Percentiles rank a stretch among this genome's conserved stretches.
These are phyloP conservation scores for Antennarius maculatus DNA, from an alignment of 2,797 vertebrate genomes.

Conservation along the genomic window DNA sequence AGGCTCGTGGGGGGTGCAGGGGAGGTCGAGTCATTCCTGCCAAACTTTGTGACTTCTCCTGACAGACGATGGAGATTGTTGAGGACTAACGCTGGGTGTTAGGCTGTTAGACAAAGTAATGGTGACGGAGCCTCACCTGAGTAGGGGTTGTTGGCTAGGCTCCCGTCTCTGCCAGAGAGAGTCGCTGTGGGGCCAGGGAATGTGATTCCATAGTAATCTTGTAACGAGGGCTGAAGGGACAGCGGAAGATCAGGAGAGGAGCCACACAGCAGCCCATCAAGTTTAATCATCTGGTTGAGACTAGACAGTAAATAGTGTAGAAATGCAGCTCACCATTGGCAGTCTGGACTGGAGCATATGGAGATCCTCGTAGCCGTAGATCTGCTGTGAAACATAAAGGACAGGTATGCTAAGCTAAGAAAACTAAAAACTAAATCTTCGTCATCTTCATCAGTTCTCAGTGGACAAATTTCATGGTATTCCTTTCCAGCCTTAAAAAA, in stretches of 20 bases:
- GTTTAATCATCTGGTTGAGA: not conserved
- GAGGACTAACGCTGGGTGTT: slow-evolving; percentile 1
- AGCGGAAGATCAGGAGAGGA: slow-evolving; percentile 18
- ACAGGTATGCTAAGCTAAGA: not conserved
- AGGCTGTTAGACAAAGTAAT: not conserved
- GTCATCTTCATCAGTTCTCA: not conserved
- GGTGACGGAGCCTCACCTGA: slow-evolving; percentile 84
- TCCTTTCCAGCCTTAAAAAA: not conserved
- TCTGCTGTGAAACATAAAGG: slow-evolving; percentile 81
- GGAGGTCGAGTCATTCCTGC: slow-evolving; percentile 93
- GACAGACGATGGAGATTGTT: slow-evolving; percentile 9
- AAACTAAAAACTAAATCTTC: not conserved
- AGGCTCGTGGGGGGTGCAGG: slow-evolving; percentile 90
- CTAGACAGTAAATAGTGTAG: not conserved
- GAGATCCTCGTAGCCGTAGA: slow-evolving; percentile 97
- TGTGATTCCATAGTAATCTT: slow-evolving; percentile 99
- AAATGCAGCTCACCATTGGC: slow-evolving; percentile 87
- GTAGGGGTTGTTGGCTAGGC: slow-evolving; percentile 92
- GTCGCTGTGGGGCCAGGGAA: slow-evolving; percentile 91
- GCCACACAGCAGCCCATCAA: not conserved
- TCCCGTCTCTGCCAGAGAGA: slow-evolving; percentile 91
- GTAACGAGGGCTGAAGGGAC: slow-evolving; percentile 69
- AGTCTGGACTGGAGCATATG: slow-evolving; percentile 95
- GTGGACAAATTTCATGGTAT: not conserved
- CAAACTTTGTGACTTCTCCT: slow-evolving; percentile 96